Base-by-base conservation (phyloP, 2,113 vertebrate species). In the Nicator chloris region DNA sequence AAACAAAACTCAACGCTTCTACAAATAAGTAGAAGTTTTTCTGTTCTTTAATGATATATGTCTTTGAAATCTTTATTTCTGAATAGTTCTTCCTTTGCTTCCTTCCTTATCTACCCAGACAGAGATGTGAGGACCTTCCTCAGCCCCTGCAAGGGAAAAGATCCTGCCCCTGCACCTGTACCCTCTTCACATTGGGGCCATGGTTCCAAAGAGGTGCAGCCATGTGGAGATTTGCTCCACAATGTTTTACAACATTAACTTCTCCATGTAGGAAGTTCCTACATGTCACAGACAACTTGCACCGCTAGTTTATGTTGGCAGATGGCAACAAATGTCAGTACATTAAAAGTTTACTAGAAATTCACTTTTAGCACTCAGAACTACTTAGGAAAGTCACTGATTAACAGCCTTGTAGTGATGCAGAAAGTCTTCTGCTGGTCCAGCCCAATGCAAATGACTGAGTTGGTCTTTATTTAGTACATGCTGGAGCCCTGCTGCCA, bases 1-100 rank as follows among this genome's bases (percentile, higher is more conserved):
- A 49, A 10, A 45, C 11, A 7, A 37, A 27, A 2, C 5, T 2
- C 16, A 51, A 22, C 0, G 2, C 4, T 24, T 49, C 2, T 2
- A 19, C 10, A 69, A 72, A 47, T 1, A 11, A 33, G 17, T 4
- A 65, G 11, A 47, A 35, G 16, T 15, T 75, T 31, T 82, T 45
- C 20, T 42, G 12, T 24, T 81, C 50, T 66, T 49, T 73, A 21
- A 65, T 57, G 10, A 33, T 26, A 15, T 6, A 11, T 9, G 18
- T 22, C 9, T 56, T 37, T 4, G 11, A 54, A 51, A 31, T 17
- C 33, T 78, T 49, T 35, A 35, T 53, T 81, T 69, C 35, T 81
- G 33, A 42, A 22, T 7, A 73, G 9, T 7, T 27, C 7, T 45
- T 85, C 45, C 39, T 78, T 50, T 68, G 33, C 40, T 60, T 78